Evolutionary conservation across 1,140 invertebrate species (phyloP).

Genomic region (Grapholita molesta): DNA sequence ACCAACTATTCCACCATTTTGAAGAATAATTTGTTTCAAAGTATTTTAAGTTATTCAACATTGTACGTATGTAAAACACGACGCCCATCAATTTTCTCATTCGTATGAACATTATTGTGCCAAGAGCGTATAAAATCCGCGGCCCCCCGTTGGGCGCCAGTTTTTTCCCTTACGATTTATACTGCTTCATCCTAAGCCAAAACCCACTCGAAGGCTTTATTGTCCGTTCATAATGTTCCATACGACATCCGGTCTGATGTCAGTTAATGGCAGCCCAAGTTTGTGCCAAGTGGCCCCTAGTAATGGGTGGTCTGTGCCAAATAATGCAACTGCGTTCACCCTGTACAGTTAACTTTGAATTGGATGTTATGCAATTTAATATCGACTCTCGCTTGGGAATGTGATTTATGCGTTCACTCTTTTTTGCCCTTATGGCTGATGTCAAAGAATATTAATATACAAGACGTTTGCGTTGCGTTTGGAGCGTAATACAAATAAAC

Average conservation of each 20-base stretch:
- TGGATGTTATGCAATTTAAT: slow-evolving; percentile 12
- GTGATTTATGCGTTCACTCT: not conserved
- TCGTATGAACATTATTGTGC: not conserved
- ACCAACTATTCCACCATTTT: too few species aligned
- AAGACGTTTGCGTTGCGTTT: too few species aligned
- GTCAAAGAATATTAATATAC: too few species aligned
- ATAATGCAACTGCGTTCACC: slow-evolving; percentile 35
- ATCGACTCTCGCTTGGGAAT: not conserved
- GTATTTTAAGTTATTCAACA: too few species aligned
- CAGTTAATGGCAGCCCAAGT: slow-evolving; percentile 54
- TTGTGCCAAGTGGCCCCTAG: slow-evolving; percentile 55
- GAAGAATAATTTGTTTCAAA: too few species aligned
- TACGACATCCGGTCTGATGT: slow-evolving; percentile 68
- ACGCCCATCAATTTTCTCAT: not conserved
- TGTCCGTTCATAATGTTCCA: slow-evolving; percentile 63
- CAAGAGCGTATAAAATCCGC: not conserved
- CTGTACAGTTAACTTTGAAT: slow-evolving; percentile 11
- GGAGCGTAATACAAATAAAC: too few species aligned
- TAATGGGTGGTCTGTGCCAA: slow-evolving; percentile 65
- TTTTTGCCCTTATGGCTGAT: too few species aligned
- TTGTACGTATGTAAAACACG: too few species aligned
- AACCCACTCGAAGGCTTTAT: slow-evolving; percentile 61
- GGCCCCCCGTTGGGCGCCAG: slow-evolving; percentile 9
- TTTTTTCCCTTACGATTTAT: slow-evolving; percentile 9
- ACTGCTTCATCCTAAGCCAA: slow-evolving; percentile 30